Base-by-base conservation (phyloP, 2,113 vertebrate species). In the Recurvirostra avosetta region DNA sequence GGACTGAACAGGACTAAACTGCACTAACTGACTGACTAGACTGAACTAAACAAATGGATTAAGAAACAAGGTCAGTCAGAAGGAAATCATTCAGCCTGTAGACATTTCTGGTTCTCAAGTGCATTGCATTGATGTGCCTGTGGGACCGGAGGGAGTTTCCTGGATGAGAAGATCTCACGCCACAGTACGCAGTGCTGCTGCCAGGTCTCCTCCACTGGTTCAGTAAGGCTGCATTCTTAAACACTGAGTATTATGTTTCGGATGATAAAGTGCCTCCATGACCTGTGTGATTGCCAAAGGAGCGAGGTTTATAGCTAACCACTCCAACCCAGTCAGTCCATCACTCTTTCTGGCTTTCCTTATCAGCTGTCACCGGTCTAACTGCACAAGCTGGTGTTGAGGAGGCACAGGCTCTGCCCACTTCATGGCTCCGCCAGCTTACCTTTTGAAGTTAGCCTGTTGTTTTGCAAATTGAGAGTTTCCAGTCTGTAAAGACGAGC, bases 401-500 rank as follows among this genome's bases (percentile, higher is more conserved):
- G 50, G 32, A 94, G 58, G 68, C 73, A 61, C 71, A 76, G 70
- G 40, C 52, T 79, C 62, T 52, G 59, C 26, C 61, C 40, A 26
- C 11, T 66, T 76, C 11, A 0, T 1, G 1, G 66, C 88, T 68
- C 72, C 70, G 78, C 32, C 1, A 1, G 14, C 95, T 97, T 94
- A 99, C 99, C 99, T 91, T 99, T 98, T 40, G 99, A 99, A 26
- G 99, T 99, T 71, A 99, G 98, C 62, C 98, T 98, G 96, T 99
- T 99, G 98, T 99, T 99, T 94, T 99, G 99, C 71, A 99, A 98
- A 98, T 99, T 99, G 77, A 99, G 98, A 2, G 99, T 99, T 98
- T 99, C 99, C 43, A 99, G 97, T 27, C 97, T 98, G 82, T 99
- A 97, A 79, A 99, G 99, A 80, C 98, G 98, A 30, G 99, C 98